Conservation (phyloP, 2,888 invertebrate species). For the Melanchra persicariae region DNA sequence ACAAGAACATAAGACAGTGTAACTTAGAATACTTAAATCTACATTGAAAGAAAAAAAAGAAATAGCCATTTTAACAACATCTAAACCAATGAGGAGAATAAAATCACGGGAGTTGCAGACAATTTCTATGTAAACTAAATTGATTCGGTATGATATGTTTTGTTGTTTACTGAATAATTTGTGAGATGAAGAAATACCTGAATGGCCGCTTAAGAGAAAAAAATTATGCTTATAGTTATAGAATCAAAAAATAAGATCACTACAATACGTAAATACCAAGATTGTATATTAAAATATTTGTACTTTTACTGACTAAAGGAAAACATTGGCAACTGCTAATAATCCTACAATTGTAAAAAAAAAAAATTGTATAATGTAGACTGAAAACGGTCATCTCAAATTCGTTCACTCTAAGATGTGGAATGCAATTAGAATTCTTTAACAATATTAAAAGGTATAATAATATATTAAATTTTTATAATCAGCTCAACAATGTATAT, state of each 20-base stretch:
- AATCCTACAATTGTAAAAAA: slow-evolving; percentile 90
- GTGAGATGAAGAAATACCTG: slow-evolving; percentile 82
- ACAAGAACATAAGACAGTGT: slow-evolving; percentile 84
- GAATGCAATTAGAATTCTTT: slow-evolving; percentile 91
- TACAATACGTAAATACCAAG: slow-evolving; percentile 91
- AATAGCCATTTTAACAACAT: slow-evolving; percentile 85
- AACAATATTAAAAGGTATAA: slow-evolving; percentile 92
- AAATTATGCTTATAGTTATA: slow-evolving; percentile 90
- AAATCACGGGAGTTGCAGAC: slow-evolving; percentile 82
- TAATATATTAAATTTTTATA: slow-evolving; percentile 92
- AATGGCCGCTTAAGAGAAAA: slow-evolving; percentile 88
- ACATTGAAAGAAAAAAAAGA: slow-evolving; percentile 86
- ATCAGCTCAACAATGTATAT: slow-evolving; percentile 92
- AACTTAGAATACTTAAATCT: slow-evolving; percentile 87
- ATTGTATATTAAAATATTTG: slow-evolving; percentile 94
- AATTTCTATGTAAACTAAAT: slow-evolving; percentile 81
- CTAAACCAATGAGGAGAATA: slow-evolving; percentile 75
- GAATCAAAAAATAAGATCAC: slow-evolving; percentile 89
- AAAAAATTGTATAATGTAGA: slow-evolving; percentile 90
- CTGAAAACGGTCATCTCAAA: slow-evolving; percentile 90
- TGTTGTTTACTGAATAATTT: slow-evolving; percentile 89
- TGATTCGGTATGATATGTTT: slow-evolving; percentile 89
- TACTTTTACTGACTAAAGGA: slow-evolving; percentile 96
- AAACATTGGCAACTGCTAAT: slow-evolving; percentile 91
- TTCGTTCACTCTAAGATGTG: slow-evolving; percentile 91